phyloP scores from a whole-genome alignment of 2,113 vertebrate species.

The Ellobius talpinus region DNA sequence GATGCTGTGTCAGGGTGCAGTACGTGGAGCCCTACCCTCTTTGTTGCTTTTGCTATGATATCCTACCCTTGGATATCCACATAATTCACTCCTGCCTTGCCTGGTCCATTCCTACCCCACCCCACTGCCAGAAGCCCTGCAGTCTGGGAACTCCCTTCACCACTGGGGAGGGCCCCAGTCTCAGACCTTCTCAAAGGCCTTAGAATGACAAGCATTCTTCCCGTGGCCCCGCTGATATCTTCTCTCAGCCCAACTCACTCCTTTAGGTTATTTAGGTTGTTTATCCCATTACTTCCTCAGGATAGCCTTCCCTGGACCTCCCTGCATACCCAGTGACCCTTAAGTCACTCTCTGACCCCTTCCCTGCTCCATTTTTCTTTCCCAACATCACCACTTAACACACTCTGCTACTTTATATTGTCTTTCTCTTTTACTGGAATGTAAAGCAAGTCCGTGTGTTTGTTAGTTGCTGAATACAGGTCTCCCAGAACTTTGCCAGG shows the following conservation, averaged over 20 bases:
- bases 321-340: background rate
- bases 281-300: background rate
- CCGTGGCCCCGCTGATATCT: background rate
- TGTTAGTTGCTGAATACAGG: background rate
- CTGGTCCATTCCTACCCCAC: background rate
- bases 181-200: background rate
- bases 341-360: background rate
- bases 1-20: background rate
- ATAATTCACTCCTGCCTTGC: too few relatives aligned
- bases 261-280: background rate
- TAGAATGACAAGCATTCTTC: background rate
- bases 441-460: background rate
- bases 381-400: background rate
- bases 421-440: background rate
- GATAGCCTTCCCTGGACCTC: background rate
- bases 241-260: background rate
- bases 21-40: background rate
- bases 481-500: background rate
- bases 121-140: background rate
- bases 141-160: background rate
- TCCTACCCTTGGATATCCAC: background rate
- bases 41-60: background rate
- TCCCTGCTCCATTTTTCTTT: conserved; percentile 23
- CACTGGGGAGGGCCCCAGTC: background rate
- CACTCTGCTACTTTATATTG: background rate